These are phyloP conservation scores for Drosophila rellima DNA, from an alignment of 2,888 invertebrate genomes.

Conservation along the genomic window DNA sequence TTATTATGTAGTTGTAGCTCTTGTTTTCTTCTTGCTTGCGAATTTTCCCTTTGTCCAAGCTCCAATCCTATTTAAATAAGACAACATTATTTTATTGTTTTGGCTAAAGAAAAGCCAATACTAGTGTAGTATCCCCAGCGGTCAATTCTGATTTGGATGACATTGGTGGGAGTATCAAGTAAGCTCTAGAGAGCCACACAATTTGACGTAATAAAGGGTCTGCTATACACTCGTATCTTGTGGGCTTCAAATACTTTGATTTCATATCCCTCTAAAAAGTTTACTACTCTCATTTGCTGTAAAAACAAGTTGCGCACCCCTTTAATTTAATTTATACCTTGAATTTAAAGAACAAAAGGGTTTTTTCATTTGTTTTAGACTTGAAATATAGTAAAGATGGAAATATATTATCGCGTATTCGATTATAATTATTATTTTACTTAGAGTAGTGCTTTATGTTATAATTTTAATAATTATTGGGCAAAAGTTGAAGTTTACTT, in stretches of 20 bases:
- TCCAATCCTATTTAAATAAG: constrained; percentile 62
- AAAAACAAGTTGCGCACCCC: not conserved
- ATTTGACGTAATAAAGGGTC: constrained; percentile 41
- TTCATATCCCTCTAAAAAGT: constrained; percentile 21
- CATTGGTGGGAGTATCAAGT: not conserved
- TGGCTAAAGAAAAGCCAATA: constrained; percentile 15
- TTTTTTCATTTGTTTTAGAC: no score
- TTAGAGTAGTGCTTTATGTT: not conserved
- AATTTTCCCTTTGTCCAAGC: not conserved
- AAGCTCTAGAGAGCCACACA: constrained; percentile 36
- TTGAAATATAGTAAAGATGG: no score
- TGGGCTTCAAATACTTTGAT: constrained; percentile 13
- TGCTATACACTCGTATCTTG: constrained; percentile 12
- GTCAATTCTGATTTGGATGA: constrained; percentile 27
- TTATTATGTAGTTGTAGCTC: constrained; percentile 25
- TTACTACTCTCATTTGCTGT: constrained; percentile 14
- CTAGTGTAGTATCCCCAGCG: constrained; percentile 29
- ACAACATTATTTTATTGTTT: constrained; percentile 78
- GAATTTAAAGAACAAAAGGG: not conserved
- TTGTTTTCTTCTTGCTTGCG: not conserved
- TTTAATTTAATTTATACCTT: not conserved
- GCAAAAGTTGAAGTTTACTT: no score
- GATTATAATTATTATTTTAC: no score
- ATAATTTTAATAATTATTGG: not conserved
- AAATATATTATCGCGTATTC: no score